Conservation (phyloP, 2,888 invertebrate genomes). For the Clistopyga incitator region DNA sequence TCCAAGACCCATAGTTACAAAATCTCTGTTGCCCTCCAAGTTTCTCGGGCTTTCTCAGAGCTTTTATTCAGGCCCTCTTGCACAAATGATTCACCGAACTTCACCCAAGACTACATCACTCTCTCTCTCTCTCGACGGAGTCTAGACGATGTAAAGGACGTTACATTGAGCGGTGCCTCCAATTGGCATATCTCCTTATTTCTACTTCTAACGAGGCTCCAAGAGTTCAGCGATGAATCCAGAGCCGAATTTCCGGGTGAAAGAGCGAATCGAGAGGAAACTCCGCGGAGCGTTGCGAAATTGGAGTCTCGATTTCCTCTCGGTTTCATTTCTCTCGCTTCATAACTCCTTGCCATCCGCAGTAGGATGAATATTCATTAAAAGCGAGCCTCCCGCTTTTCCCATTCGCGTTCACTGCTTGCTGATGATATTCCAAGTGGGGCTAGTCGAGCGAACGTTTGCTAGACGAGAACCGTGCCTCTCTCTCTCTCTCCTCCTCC, state of each 20-base stretch:
- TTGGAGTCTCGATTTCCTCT: conserved; percentile 64
- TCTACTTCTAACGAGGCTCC: conserved; percentile 26
- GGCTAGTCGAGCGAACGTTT: conserved; percentile 51
- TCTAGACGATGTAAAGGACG: conserved; percentile 8
- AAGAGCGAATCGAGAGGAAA: conserved; percentile 49
- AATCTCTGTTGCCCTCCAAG: conserved; percentile 13
- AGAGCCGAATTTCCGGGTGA: conserved; percentile 51
- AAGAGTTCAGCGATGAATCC: conserved; percentile 22
- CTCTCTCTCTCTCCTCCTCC: neutral
- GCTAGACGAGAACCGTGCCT: conserved; percentile 27
- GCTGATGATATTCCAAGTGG: conserved; percentile 61
- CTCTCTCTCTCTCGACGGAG: conserved; percentile 13
- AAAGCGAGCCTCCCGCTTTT: conserved; percentile 26
- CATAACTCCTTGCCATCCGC: conserved; percentile 27
- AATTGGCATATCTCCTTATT: conserved; percentile 27
- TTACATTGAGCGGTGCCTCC: neutral
- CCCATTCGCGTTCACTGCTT: neutral
- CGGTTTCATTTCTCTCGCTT: conserved; percentile 58
- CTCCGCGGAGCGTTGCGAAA: conserved; percentile 36
- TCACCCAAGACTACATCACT: conserved; percentile 23
- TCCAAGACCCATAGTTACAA: neutral
- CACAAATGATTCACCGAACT: conserved; percentile 15
- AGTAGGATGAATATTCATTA: conserved; percentile 65
- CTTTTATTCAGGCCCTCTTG: conserved; percentile 5
- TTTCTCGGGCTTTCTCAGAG: neutral